Percentiles rank a stretch among this genome's conserved stretches.
Evolutionary conservation across 2,797 vertebrate species (phyloP).

Genomic region (Spea hammondii): DNA sequence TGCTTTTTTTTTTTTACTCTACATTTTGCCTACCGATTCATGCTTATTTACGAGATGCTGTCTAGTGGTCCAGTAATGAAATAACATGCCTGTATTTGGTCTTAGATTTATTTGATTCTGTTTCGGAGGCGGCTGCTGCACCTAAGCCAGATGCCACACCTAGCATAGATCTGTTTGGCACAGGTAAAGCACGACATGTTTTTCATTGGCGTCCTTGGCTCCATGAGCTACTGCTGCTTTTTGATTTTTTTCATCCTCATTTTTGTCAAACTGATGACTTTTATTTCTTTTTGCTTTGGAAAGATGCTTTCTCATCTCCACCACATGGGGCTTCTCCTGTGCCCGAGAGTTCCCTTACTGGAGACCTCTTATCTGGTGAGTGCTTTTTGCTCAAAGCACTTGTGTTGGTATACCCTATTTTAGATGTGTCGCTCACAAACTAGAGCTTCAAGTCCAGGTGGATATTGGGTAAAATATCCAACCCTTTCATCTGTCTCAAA

Average conservation of each 20-base stretch:
- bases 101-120: constrained; percentile 98
- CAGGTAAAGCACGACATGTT: constrained; percentile 83
- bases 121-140: constrained; percentile 85
- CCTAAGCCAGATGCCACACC: constrained; percentile 93
- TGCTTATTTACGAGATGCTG: constrained; percentile 9
- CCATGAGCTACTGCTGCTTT: constrained; percentile 44
- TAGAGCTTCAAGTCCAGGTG: background rate
- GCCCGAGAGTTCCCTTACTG: constrained; percentile 85
- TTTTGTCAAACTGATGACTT: constrained; percentile 56
- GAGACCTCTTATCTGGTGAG: constrained; percentile 86
- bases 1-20: constrained; percentile 30
- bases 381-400: constrained; percentile 69
- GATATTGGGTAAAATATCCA: background rate
- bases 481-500: background rate
- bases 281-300: constrained; percentile 69
- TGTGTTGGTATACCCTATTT: constrained; percentile 78
- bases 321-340: constrained; percentile 91
- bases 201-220: constrained; percentile 48
- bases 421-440: background rate
- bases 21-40: constrained; percentile 48
- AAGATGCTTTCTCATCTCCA: constrained; percentile 79
- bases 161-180: constrained; percentile 98
- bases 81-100: constrained; percentile 88
- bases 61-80: constrained; percentile 56
- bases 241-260: constrained; percentile 31